Evolutionary conservation across 2,888 invertebrate species (phyloP).

Genomic region (Ypsolopha sequella): DNA sequence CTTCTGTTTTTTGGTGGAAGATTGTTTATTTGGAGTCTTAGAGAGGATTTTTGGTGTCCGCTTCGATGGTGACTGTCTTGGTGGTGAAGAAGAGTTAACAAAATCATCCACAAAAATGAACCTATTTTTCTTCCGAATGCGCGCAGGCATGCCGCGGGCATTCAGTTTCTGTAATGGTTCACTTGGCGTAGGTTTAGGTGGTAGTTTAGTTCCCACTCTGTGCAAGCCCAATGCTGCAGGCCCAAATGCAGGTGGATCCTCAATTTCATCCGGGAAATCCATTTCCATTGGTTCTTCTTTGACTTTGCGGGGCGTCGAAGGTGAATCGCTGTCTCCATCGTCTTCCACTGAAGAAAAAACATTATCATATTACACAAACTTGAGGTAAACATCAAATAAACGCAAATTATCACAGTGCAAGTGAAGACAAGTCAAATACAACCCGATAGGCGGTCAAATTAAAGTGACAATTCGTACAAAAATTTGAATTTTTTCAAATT

Average conservation of each 20-base stretch:
- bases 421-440: not conserved
- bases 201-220: constrained; percentile 82
- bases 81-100: constrained; percentile 81
- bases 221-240: constrained; percentile 86
- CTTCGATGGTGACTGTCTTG: constrained; percentile 76
- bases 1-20: constrained; percentile 59
- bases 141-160: constrained; percentile 90
- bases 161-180: constrained; percentile 86
- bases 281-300: constrained; percentile 74
- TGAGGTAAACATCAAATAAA: not conserved
- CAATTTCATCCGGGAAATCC: constrained; percentile 76
- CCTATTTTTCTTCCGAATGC: constrained; percentile 90
- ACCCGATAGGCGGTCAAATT: not conserved
- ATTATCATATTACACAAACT: constrained; percentile 2
- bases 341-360: constrained; percentile 33
- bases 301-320: constrained; percentile 40
- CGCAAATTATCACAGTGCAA: not conserved
- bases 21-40: constrained; percentile 49
- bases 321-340: constrained; percentile 33
- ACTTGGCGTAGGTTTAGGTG: constrained; percentile 77
- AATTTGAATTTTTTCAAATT: constrained; percentile 71
- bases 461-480: constrained; percentile 11
- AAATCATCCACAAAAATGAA: constrained; percentile 92
- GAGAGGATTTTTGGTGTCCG: constrained; percentile 72
- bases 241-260: constrained; percentile 78